phyloP scores from a whole-genome alignment of 2,113 vertebrate species.

The Tachysurus fulvidraco region DNA sequence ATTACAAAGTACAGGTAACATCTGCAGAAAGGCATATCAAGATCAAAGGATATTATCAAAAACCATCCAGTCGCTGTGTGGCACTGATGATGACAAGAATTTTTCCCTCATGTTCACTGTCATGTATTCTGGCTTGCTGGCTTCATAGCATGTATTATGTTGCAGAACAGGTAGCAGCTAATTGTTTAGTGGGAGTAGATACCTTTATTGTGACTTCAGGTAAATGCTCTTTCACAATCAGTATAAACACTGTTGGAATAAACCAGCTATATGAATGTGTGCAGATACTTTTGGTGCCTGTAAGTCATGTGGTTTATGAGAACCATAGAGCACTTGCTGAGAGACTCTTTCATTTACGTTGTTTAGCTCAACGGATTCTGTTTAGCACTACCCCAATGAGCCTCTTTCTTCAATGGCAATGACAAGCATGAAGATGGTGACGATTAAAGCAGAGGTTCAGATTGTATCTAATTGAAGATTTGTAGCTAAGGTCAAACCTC shows the following conservation, averaged over 20 bases:
- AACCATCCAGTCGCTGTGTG: too few relatives aligned
- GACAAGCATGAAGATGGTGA: background rate
- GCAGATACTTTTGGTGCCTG: background rate
- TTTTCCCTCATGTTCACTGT: background rate
- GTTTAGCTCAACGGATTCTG: background rate
- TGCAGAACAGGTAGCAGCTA: background rate
- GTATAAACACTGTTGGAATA: background rate
- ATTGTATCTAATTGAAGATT: background rate
- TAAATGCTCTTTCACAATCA: background rate
- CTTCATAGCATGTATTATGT: background rate
- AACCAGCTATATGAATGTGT: constrained; percentile 12
- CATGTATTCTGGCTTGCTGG: background rate
- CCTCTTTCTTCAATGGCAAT: background rate
- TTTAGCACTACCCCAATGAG: background rate
- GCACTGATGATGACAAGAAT: background rate
- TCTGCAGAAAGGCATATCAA: background rate
- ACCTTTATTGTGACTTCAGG: background rate
- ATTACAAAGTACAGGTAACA: background rate
- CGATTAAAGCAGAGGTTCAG: background rate
- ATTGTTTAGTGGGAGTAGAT: background rate
- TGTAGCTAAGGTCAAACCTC: background rate
- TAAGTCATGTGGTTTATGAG: constrained; percentile 27
- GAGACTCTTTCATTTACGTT: background rate
- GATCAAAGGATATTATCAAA: background rate
- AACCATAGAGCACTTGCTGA: background rate